These are phyloP conservation scores for Acipenser oxyrinchus DNA, from an alignment of 2,797 vertebrate species.

Conservation along the genomic window DNA sequence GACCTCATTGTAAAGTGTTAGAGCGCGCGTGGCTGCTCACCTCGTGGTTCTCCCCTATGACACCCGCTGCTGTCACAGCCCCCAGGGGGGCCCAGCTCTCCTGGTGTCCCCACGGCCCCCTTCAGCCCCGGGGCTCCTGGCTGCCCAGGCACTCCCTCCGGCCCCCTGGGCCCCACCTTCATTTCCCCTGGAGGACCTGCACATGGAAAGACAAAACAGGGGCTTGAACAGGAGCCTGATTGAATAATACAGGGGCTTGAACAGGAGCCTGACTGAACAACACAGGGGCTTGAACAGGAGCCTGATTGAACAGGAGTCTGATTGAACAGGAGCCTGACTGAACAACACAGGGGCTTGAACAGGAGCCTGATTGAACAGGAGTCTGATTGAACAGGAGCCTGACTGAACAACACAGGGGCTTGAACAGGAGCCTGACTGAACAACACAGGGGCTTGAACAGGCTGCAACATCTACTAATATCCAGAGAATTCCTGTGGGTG, in stretches of 20 bases:
- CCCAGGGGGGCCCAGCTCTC: conserved; percentile 60
- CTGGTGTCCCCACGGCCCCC: conserved; percentile 50
- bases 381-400: too few species aligned
- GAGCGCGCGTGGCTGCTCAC: conserved; percentile 22
- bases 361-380: too few species aligned
- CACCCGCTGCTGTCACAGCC: conserved; percentile 64
- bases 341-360: too few species aligned
- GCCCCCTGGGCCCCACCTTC: conserved; percentile 47
- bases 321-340: too few species aligned
- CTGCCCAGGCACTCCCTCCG: conserved; percentile 52
- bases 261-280: not conserved
- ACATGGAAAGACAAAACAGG: conserved; percentile 12
- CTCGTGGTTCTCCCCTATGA: conserved; percentile 42
- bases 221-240: not conserved
- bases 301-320: not conserved
- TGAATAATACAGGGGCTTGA: not conserved
- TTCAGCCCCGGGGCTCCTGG: conserved; percentile 40
- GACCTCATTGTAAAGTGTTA: too few species aligned
- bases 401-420: too few species aligned
- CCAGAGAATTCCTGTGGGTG: too few species aligned
- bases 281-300: not conserved
- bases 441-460: too few species aligned
- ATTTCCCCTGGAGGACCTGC: conserved; percentile 59
- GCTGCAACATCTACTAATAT: too few species aligned
- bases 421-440: too few species aligned